These are phyloP conservation scores for Ctenosaura bakeri DNA, from an alignment of 2,797 vertebrate genomes.

Conservation along the genomic window DNA sequence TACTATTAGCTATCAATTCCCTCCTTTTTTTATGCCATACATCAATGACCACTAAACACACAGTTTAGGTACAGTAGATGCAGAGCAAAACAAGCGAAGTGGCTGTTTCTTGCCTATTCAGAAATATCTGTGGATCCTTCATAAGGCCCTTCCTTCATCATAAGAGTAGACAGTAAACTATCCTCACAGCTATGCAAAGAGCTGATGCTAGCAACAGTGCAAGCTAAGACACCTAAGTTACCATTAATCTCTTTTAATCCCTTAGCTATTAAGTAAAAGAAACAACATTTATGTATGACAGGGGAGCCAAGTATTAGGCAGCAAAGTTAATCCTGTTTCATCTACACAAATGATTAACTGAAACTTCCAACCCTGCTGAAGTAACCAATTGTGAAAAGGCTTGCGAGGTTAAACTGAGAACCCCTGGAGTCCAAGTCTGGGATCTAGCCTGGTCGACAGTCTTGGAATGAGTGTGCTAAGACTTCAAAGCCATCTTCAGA, in stretches of 20 bases:
- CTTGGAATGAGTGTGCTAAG: neutral
- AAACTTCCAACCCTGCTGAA: neutral
- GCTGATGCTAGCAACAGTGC: constrained; percentile 1
- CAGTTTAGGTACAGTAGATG: neutral
- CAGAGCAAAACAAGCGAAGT: neutral
- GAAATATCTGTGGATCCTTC: neutral
- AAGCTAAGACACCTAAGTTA: constrained; percentile 13
- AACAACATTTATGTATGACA: constrained; percentile 16
- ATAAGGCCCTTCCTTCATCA: neutral
- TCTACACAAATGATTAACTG: neutral
- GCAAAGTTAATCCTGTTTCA: neutral
- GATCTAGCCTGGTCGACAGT: neutral
- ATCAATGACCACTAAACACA: neutral
- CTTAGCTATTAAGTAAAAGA: constrained; percentile 30
- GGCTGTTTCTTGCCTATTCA: neutral
- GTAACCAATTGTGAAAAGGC: neutral
- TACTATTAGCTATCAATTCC: no score
- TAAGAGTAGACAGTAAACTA: neutral
- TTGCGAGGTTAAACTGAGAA: neutral
- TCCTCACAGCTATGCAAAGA: constrained; percentile 1
- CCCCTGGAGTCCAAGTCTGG: neutral
- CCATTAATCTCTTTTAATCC: constrained; percentile 6
- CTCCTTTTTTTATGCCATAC: neutral
- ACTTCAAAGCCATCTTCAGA: neutral
- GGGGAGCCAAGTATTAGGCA: neutral